A percentile compares a stretch with the other conserved stretches of the same genome.
Evolutionary conservation across 2,888 invertebrate genomes (phyloP).

Genomic region (Drosophila koepferae): DNA sequence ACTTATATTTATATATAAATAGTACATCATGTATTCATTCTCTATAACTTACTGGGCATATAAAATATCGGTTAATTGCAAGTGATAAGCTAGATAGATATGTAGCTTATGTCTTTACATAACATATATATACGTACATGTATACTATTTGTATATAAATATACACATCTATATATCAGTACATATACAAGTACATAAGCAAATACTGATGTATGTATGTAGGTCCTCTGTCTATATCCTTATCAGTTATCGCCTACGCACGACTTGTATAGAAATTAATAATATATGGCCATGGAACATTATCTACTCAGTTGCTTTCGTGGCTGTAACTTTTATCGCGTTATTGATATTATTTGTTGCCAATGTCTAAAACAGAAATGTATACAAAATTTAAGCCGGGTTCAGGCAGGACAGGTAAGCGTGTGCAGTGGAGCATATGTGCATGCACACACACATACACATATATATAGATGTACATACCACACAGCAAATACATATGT

Average conservation of each 20-base stretch:
- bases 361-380: conserved; percentile 22
- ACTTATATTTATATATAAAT: not conserved
- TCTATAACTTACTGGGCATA: not conserved
- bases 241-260: not conserved
- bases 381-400: conserved; percentile 34
- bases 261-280: not conserved
- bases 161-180: not conserved
- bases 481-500: not conserved
- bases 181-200: not conserved
- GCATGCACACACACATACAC: not conserved
- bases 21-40: not conserved
- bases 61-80: not conserved
- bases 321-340: not conserved
- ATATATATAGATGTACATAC: not conserved
- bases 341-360: conserved; percentile 37
- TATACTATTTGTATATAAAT: not conserved
- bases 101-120: not conserved
- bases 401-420: conserved; percentile 51
- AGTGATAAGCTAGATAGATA: not conserved
- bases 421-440: conserved; percentile 42
- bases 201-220: not conserved
- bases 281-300: not conserved
- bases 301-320: not conserved
- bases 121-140: not conserved
- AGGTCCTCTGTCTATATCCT: not conserved